phyloP scores from a whole-genome alignment of 2,797 vertebrate genomes.

The Prionace glauca region DNA sequence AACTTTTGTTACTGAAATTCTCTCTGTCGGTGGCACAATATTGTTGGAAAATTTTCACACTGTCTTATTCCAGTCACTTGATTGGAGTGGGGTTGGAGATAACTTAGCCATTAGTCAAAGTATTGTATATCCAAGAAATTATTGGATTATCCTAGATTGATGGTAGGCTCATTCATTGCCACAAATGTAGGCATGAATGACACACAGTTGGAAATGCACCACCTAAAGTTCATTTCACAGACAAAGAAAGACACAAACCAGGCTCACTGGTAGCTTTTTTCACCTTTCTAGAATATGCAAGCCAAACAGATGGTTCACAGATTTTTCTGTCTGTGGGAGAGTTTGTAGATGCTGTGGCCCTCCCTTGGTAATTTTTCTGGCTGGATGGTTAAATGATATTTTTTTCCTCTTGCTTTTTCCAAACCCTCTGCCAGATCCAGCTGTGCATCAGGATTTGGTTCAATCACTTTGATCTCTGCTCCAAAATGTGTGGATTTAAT shows the following conservation, averaged over 20 bases:
- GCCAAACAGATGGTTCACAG: slow-evolving; percentile 16
- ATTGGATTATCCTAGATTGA: not conserved
- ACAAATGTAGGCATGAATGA: not conserved
- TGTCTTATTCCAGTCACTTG: not conserved
- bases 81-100: not conserved
- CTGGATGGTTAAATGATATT: not conserved
- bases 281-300: not conserved
- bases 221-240: not conserved
- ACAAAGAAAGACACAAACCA: not conserved
- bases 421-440: not conserved
- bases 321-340: not conserved
- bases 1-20: not conserved
- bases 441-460: slow-evolving; percentile 3
- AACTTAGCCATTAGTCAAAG: not conserved
- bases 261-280: not conserved
- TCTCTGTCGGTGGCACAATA: not conserved
- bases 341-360: not conserved
- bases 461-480: not conserved
- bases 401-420: not conserved
- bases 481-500: not conserved
- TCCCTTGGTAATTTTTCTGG: not conserved
- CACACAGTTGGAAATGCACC: not conserved
- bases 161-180: not conserved
- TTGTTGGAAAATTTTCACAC: not conserved
- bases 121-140: not conserved